Evolutionary conservation across 2,113 vertebrate species (phyloP), one percentile per base, ranked within the genome.

Genomic region (Nothocercus nigrocapillus): DNA sequence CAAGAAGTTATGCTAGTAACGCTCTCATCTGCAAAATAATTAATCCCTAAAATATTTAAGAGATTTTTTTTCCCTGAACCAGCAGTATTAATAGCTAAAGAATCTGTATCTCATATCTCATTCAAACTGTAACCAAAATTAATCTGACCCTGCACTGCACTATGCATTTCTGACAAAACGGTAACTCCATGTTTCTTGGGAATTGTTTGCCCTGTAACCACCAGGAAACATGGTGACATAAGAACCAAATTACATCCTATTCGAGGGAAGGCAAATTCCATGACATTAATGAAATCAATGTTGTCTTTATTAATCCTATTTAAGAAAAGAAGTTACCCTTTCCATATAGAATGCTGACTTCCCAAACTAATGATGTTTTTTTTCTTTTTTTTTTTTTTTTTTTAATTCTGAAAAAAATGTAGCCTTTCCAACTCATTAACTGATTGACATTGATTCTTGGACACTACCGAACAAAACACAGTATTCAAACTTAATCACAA

Each of bases 391-490:
- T 19, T 36, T 36, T 1, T 17, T 18, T 40, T 74, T 47, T 49
- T 75, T 76, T 64, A 81, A 59, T 64, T 79, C 34, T 30, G 19
- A 72, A 92, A 92, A 92, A 76, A 87, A 17, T 30, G 11, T 21
- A 84, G 51, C 6, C 17, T 22, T 94, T 59, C 85, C 53, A 91
- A 47, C 13, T 49, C 36, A 81, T 61, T 45, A 88, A 56, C 8
- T 78, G 79, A 93, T 83, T 83, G 92, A n/a, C 67, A 94, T 72
- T 44, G 81, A 93, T 93, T 89, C 54, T 25, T 3, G 8, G 58
- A 62, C 30, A 59, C 5, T 1, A 22, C 18, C 73, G 67, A 95
- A 73, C 30, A 89, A 92, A 77, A 58, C 58, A 47, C 10, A 49
- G 5, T 11, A 53, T 28, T 91, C 27, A 36, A 85, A 69, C 7